A percentile compares a stretch with the other conserved stretches of the same genome.
phyloP scores from a whole-genome alignment of 2,113 vertebrate species.

The Carettochelys insculpta region DNA sequence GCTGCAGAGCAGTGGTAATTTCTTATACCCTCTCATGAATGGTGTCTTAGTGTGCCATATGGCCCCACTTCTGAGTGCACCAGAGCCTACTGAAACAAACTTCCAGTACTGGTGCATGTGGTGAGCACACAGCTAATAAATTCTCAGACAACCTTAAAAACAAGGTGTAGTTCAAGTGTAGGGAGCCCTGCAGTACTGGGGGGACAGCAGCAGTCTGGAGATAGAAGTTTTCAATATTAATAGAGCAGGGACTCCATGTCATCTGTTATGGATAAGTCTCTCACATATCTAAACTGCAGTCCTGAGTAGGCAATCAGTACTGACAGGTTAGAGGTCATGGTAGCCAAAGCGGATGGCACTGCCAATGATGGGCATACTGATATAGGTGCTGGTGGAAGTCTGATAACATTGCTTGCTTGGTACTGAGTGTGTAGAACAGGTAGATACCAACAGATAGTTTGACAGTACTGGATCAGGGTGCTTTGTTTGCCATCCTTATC shows the following conservation, averaged over 20 bases:
- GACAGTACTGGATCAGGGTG: neutral
- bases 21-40: too few species aligned
- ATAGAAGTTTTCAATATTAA: neutral
- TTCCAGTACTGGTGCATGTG: too few species aligned
- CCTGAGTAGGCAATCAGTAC: neutral
- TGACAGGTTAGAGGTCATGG: neutral
- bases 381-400: neutral
- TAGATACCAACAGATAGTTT: neutral
- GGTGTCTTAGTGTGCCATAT: too few species aligned
- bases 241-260: neutral
- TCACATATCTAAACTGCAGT: neutral
- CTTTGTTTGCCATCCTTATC: neutral
- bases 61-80: too few species aligned
- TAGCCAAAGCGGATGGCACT: neutral
- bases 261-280: neutral
- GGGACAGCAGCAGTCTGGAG: neutral
- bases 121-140: too few species aligned
- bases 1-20: too few species aligned
- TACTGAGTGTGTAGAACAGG: neutral
- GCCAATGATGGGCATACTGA: neutral
- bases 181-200: neutral
- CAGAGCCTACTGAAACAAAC: too few species aligned
- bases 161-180: neutral
- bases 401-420: neutral
- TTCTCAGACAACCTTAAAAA: too few species aligned